These are phyloP conservation scores for Lophochroa leadbeateri DNA, from an alignment of 2,113 vertebrate genomes.

Conservation along the genomic window DNA sequence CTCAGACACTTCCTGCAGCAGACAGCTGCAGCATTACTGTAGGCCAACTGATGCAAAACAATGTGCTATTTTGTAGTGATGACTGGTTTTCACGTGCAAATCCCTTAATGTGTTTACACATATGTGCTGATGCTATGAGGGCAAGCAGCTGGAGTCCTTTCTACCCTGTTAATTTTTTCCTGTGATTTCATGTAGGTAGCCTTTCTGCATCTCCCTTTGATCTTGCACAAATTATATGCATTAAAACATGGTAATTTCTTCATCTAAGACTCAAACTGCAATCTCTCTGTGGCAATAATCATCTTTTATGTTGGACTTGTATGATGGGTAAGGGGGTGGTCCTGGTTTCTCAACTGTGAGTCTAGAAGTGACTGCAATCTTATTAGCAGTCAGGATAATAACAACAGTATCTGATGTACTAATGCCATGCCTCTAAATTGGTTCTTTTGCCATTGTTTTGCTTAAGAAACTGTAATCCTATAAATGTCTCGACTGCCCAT, in stretches of 20 bases:
- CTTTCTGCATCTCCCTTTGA: background rate
- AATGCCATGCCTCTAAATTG: background rate
- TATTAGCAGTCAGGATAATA: background rate
- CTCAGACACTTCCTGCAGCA: background rate
- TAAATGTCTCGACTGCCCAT: background rate
- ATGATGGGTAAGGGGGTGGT: background rate
- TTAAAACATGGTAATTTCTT: background rate
- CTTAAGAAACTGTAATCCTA: conserved; percentile 31
- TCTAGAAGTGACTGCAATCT: background rate
- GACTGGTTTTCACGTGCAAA: background rate
- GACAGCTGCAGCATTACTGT: background rate
- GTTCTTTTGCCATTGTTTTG: background rate
- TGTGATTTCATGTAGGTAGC: background rate
- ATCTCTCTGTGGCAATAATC: background rate
- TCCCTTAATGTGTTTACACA: background rate
- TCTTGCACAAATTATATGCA: background rate
- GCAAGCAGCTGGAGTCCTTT: fast-evolving
- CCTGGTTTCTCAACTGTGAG: background rate
- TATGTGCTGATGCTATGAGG: background rate
- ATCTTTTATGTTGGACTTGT: background rate
- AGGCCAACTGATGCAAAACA: background rate
- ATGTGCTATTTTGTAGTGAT: background rate
- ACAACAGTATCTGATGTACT: background rate
- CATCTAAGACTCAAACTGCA: background rate
- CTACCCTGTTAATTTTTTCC: background rate